Base-by-base conservation (phyloP, 2,113 vertebrate genomes). In the Indicator indicator region DNA sequence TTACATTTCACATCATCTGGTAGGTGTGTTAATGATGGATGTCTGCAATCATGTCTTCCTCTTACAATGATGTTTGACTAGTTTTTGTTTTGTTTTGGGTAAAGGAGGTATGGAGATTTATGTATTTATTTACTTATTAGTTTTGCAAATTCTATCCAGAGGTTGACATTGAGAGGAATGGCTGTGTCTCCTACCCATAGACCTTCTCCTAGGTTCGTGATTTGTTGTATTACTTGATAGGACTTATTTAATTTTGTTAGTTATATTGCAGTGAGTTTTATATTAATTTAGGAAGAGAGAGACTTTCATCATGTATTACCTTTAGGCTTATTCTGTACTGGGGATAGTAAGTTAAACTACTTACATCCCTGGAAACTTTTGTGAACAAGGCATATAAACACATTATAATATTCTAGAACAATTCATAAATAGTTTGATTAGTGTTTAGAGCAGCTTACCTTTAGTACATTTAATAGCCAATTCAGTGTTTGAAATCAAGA, bases 391-490 rank as follows among this genome's bases (percentile, higher is more conserved):
- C 23, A 40, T 71, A 77, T 77, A 79, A 64, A 85, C 72, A 88
- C 12, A 54, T 2, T 83, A 71, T 94, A 80, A 85, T 44, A 64
- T 71, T 75, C 62, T 70, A 81, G 86, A 95, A 93, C 50, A 89
- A 89, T 95, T 86, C 89, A 83, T 69, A 88, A 86, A 81, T 85
- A 83, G 32, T 77, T 48, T 87, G 87, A 83, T 93, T 92, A 93
- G 12, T 88, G 42, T 80, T 86, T 94, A 59, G 69, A 80, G 16
- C 70, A 83, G 42, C 75, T 83, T 88, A 80, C 38, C 44, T 81
- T 91, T 68, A 89, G 46, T 72, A 68, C n/a, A 83, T 74, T 93
- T 92, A 83, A 71, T 79, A 75, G 68, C 11, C 23, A 93, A 64
- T 74, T 80, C 30, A 64, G 8, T 21, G 8, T 69, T 91, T 94